phyloP scores from a whole-genome alignment of 2,888 invertebrate species.

The Pimpla rufipes region DNA sequence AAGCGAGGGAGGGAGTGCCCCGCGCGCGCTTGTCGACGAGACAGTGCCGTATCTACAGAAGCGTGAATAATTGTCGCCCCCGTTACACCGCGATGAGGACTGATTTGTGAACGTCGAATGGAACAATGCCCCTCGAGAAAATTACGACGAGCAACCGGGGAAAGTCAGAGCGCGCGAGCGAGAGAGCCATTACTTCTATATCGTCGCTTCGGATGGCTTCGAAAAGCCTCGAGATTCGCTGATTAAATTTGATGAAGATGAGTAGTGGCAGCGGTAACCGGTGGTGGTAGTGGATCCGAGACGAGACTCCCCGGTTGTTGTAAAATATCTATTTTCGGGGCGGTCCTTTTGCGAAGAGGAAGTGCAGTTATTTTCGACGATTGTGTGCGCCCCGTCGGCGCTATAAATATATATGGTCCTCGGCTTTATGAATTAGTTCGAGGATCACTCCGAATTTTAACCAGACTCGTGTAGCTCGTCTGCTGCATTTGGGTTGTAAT shows the following conservation, averaged over 20 bases:
- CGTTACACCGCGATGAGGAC: slow-evolving; percentile 54
- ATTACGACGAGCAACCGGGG: slow-evolving; percentile 51
- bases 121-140: slow-evolving; percentile 67
- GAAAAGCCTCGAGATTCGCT: background rate
- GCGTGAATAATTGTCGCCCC: slow-evolving; percentile 79
- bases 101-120: slow-evolving; percentile 71
- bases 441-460: no score
- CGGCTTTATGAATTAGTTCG: no score
- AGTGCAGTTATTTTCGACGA: background rate
- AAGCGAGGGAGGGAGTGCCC: slow-evolving; percentile 43
- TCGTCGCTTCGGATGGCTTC: background rate
- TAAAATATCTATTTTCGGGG: background rate
- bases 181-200: slow-evolving; percentile 8
- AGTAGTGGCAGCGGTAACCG: background rate
- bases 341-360: background rate
- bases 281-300: background rate
- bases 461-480: no score
- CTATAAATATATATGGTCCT: background rate
- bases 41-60: slow-evolving; percentile 77
- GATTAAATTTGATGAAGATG: slow-evolving; percentile 5
- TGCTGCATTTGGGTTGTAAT: no score
- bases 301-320: background rate
- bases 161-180: background rate
- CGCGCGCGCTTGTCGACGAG: no score
- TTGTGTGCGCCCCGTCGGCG: background rate